Evolutionary conservation across 1,140 invertebrate genomes (phyloP).

Genomic region (Drosophila kohkoa): DNA sequence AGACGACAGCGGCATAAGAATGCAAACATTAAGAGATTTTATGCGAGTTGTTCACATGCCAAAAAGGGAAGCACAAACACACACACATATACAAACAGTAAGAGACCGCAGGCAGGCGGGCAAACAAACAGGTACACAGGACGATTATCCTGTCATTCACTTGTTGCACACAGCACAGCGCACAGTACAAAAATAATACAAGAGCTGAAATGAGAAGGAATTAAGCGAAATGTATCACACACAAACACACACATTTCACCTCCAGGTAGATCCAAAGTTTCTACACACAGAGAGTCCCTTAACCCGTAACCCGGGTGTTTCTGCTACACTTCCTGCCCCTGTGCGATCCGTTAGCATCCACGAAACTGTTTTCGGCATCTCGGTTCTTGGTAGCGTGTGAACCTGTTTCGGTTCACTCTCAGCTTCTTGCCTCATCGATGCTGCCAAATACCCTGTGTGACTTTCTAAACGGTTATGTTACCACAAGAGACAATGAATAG

Average conservation of each 20-base stretch:
- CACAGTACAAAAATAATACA: constrained; percentile 17
- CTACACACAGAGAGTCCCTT: constrained; percentile 20
- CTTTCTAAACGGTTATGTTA: neutral
- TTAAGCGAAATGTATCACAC: constrained; percentile 44
- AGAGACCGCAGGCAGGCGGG: constrained; percentile 40
- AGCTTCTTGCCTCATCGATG: constrained; percentile 21
- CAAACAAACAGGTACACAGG: constrained; percentile 76
- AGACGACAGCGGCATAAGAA: constrained; percentile 81
- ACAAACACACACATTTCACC: constrained; percentile 30
- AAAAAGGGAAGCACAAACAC: constrained; percentile 44
- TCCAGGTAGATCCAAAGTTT: constrained; percentile 56
- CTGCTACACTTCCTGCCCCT: constrained; percentile 66
- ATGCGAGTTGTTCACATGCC: constrained; percentile 81
- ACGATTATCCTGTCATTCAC: constrained; percentile 85
- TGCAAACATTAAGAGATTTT: constrained; percentile 83
- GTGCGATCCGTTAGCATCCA: constrained; percentile 14
- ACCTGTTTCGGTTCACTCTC: constrained; percentile 63
- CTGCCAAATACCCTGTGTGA: constrained; percentile 8
- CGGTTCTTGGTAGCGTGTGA: constrained; percentile 71
- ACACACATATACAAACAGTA: constrained; percentile 4
- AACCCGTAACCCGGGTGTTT: constrained; percentile 44
- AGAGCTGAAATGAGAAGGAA: constrained; percentile 21
- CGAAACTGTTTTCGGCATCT: constrained; percentile 28
- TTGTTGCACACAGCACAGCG: constrained; percentile 61
- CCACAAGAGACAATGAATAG: neutral